These are phyloP conservation scores for Tetrapedia diversipes DNA, from an alignment of 2,888 invertebrate species.

Conservation along the genomic window DNA sequence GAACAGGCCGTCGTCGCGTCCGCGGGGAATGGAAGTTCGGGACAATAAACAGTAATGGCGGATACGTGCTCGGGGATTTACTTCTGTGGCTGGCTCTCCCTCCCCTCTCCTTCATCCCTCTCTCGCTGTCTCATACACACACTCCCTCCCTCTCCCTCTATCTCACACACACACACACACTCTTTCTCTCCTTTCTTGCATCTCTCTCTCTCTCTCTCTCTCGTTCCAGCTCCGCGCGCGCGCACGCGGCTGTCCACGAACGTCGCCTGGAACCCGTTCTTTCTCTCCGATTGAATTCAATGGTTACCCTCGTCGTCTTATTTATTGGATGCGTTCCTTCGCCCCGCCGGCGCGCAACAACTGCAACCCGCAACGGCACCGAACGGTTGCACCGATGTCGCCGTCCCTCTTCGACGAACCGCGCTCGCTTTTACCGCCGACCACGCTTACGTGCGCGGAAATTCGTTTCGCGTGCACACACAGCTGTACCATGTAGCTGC, in stretches of 20 bases:
- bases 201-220: too few relatives aligned
- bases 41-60: slow-evolving; percentile 77
- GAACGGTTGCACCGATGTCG: slow-evolving; percentile 46
- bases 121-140: too few relatives aligned
- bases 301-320: slow-evolving; percentile 74
- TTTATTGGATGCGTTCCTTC: slow-evolving; percentile 73
- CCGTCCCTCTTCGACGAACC: background rate
- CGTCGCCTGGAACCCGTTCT: slow-evolving; percentile 70
- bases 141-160: too few relatives aligned
- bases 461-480: slow-evolving; percentile 29
- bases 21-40: slow-evolving; percentile 76
- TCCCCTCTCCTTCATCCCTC: slow-evolving; percentile 4
- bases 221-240: too few relatives aligned
- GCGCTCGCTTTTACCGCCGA: slow-evolving; percentile 18
- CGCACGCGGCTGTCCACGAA: slow-evolving; percentile 46
- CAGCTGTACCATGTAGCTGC: background rate
- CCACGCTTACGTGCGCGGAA: slow-evolving; percentile 49
- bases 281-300: slow-evolving; percentile 72
- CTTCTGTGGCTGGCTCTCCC: slow-evolving; percentile 73
- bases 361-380: slow-evolving; percentile 60
- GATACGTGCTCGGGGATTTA: slow-evolving; percentile 75
- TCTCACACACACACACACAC: too few relatives aligned
- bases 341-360: slow-evolving; percentile 69
- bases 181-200: slow-evolving; percentile 14
- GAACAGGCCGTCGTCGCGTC: slow-evolving; percentile 57